Percentiles rank a stretch among this genome's conserved stretches.
Conservation (phyloP, 1,140 invertebrate species). For the Himalopsyche phryganea region DNA sequence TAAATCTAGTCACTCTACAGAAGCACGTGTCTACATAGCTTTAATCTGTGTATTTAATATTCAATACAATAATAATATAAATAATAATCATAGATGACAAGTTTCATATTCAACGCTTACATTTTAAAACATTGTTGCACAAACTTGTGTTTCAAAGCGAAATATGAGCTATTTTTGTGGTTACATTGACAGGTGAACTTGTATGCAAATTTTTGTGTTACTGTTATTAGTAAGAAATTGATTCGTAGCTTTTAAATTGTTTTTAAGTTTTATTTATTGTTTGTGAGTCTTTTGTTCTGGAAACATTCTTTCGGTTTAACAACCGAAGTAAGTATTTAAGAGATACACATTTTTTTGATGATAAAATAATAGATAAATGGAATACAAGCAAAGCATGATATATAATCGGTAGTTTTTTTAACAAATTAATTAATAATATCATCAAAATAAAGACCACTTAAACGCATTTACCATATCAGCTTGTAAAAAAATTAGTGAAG, state of each 20-base stretch:
- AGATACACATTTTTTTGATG: not conserved
- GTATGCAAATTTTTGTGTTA: too few species aligned
- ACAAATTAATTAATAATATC: conserved; percentile 8
- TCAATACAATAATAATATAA: conserved; percentile 28
- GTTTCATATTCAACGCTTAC: too few species aligned
- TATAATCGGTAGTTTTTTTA: conserved; percentile 1
- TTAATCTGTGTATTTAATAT: conserved; percentile 45
- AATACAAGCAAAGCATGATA: too few species aligned
- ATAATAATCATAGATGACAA: conserved; percentile 6
- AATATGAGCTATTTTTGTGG: too few species aligned
- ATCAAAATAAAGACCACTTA: conserved; percentile 23
- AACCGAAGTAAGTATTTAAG: not conserved
- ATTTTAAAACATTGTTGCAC: too few species aligned
- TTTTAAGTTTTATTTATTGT: too few species aligned
- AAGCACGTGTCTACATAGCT: conserved; percentile 48
- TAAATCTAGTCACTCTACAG: conserved; percentile 53
- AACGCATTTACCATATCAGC: conserved; percentile 31
- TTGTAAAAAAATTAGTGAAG: conserved; percentile 25
- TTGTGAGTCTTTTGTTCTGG: not conserved
- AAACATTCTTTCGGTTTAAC: not conserved
- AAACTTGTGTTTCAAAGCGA: too few species aligned
- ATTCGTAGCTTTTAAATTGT: too few species aligned
- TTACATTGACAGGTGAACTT: too few species aligned
- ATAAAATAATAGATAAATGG: not conserved
- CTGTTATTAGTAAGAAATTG: too few species aligned